Conservation (phyloP, 2,888 invertebrate genomes). For the Melieria crassipennis region DNA sequence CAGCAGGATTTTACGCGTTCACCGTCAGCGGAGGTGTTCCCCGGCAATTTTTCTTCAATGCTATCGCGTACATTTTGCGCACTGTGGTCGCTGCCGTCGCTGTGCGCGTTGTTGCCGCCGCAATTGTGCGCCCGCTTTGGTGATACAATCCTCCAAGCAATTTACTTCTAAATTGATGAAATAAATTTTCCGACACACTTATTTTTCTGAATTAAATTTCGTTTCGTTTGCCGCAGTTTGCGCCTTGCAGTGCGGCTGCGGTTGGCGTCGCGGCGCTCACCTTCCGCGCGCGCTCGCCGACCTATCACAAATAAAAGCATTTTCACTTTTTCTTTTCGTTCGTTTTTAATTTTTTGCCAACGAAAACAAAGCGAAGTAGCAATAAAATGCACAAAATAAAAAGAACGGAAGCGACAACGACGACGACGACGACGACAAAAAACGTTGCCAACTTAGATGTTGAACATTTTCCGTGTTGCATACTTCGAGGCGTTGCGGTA, state of each 20-base stretch:
- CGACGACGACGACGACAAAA: too few relatives aligned
- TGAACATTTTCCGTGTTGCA: neutral
- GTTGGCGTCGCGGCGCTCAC: too few relatives aligned
- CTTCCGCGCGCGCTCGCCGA: too few relatives aligned
- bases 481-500: conserved; percentile 3
- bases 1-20: too few relatives aligned
- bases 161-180: conserved; percentile 65
- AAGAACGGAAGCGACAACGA: neutral
- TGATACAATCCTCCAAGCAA: conserved; percentile 61
- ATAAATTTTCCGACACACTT: conserved; percentile 64
- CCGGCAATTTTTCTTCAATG: conserved; percentile 22
- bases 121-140: conserved; percentile 18
- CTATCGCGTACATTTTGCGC: conserved; percentile 18
- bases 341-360: too few relatives aligned
- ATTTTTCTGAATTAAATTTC: conserved; percentile 49
- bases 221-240: conserved; percentile 6
- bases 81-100: conserved; percentile 21
- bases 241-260: too few relatives aligned
- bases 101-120: neutral
- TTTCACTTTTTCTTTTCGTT: too few relatives aligned
- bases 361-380: too few relatives aligned
- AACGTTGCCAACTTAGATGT: too few relatives aligned
- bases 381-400: too few relatives aligned
- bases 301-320: too few relatives aligned
- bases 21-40: too few relatives aligned